Percentiles rank a stretch among this genome's conserved stretches.
Conservation (phyloP, 2,888 invertebrate species). For the Andrena chrysosceles region DNA sequence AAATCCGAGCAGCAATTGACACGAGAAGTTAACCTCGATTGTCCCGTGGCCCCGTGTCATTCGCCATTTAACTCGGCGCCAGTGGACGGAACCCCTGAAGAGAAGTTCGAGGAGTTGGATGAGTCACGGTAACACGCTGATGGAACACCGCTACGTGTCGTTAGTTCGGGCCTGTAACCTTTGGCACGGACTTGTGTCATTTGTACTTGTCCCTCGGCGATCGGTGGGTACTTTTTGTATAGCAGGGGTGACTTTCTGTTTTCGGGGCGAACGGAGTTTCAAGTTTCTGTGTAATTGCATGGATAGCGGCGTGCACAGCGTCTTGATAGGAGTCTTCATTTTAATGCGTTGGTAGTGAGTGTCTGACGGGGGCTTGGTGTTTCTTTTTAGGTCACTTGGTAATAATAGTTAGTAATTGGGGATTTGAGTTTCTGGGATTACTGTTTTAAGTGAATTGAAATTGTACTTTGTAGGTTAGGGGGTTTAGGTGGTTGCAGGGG, state of each 20-base stretch:
- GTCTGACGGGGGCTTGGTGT: too few relatives aligned
- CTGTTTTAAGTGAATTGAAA: too few relatives aligned
- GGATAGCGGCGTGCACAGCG: too few relatives aligned
- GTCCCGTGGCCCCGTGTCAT: constrained; percentile 76
- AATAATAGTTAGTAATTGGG: too few relatives aligned
- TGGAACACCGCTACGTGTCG: constrained; percentile 20
- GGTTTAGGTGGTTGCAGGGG: too few relatives aligned
- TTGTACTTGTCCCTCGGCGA: background rate
- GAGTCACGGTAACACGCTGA: constrained; percentile 49
- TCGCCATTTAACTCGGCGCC: constrained; percentile 78
- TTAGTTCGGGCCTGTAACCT: constrained; percentile 21
- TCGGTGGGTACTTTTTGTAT: background rate
- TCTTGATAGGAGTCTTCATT: too few relatives aligned
- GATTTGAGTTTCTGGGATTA: too few relatives aligned
- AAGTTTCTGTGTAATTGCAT: too few relatives aligned
- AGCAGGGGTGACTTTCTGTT: background rate
- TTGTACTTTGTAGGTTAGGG: too few relatives aligned
- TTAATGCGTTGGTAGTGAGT: too few relatives aligned
- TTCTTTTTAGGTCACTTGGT: too few relatives aligned
- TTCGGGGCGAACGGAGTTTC: background rate
- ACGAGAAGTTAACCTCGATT: constrained; percentile 82
- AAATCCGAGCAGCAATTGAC: constrained; percentile 82
- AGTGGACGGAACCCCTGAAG: constrained; percentile 24
- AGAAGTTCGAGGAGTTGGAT: constrained; percentile 53
- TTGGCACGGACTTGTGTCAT: constrained; percentile 15